These are phyloP conservation scores for Drosophila albomicans DNA, from an alignment of 1,140 invertebrate species.

Conservation along the genomic window DNA sequence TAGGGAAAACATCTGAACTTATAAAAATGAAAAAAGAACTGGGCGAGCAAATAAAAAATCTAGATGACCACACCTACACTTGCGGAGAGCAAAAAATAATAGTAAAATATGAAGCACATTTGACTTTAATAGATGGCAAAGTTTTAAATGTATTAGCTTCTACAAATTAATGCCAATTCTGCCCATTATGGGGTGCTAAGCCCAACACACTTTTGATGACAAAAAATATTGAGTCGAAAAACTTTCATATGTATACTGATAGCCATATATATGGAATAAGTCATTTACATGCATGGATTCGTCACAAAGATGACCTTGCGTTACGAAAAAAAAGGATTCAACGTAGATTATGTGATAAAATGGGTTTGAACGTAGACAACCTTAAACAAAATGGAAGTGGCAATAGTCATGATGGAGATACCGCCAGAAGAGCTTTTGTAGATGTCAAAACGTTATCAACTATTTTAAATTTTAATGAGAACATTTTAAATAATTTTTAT, in stretches of 20 bases:
- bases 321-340: no score
- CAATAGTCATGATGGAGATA: constrained; percentile 3
- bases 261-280: no score
- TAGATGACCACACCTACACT: constrained; percentile 1
- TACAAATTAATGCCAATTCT: constrained; percentile 22
- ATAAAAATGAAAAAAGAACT: no score
- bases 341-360: no score
- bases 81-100: constrained; percentile 7
- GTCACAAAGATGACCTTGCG: no score
- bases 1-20: no score
- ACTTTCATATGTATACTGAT: no score
- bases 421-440: neutral
- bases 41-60: constrained; percentile 14
- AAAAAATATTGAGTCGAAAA: no score
- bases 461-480: neutral
- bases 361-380: neutral
- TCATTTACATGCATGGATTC: no score
- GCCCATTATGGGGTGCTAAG: constrained; percentile 22
- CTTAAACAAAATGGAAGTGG: constrained; percentile 6
- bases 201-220: constrained; percentile 9
- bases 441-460: neutral
- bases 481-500: neutral
- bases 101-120: constrained; percentile 6
- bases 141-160: constrained; percentile 29
- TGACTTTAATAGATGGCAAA: constrained; percentile 32